Base-by-base conservation (phyloP, 2,113 vertebrate species). In the Otus sunia region DNA sequence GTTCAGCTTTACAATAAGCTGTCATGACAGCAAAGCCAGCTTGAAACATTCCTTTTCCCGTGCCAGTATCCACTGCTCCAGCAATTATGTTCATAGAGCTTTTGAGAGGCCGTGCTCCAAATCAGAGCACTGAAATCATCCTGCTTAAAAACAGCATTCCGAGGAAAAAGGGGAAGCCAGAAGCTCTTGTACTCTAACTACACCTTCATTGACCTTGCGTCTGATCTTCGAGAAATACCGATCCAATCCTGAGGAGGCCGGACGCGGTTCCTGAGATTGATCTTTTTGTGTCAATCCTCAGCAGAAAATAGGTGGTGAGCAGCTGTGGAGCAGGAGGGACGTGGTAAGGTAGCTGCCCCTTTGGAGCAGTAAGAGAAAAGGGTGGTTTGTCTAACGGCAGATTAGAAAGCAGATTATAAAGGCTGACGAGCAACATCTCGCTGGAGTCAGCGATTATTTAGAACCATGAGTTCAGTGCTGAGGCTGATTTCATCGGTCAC, bases 381-480 rank as follows among this genome's bases (percentile, higher is more conserved):
- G 66, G 3, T 7, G 5, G 68, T 45, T 75, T 45, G 55, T 23
- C 29, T 8, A 32, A 16, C 12, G 5, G 41, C 11, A 8, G 39
- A 18, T 19, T n/a, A 36, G n/a, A 3, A 15, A 30, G 56, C 6
- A 23, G 11, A 43, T 36, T 13, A 4, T 12, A 16, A 9, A 37
- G 56, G 25, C 32, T 32, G 43, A 50, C 0, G 0, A 36, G 25
- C 67, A 22, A 2, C 1, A 1, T 45, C 49, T 64, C 26, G 32
- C 11, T 55, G 13, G 72, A 62, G 34, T 2, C 27, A 2, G 41
- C 1, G 30, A 2, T 43, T 6, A 4, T 30, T 67, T 6, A 30
- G 60, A 49, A 12, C 41, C 15, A 2, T 9, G 8, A 45, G 22
- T 25, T 32, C 50, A 5, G 12, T 37, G 16, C 64, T 47, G 11